Evolutionary conservation across 2,888 invertebrate species (phyloP).

Genomic region (Steromphala cineraria): DNA sequence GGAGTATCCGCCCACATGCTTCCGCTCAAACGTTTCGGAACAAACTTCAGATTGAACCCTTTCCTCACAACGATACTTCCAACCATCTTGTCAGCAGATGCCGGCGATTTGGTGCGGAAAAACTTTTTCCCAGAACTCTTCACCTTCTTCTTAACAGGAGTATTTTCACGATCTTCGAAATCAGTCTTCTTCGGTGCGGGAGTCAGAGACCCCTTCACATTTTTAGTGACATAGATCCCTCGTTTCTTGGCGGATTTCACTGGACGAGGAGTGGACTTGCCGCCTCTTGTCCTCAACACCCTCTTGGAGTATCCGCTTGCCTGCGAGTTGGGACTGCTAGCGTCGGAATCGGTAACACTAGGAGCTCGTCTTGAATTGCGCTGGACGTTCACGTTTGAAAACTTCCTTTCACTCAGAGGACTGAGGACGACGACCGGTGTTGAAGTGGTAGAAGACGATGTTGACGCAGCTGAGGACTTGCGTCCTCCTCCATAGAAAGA

Average conservation of each 20-base stretch:
- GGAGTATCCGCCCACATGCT: not conserved
- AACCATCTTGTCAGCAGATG: slow-evolving; percentile 43
- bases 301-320: not conserved
- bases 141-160: not conserved
- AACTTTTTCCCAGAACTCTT: slow-evolving; percentile 46
- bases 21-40: slow-evolving; percentile 35
- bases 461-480: slow-evolving; percentile 29
- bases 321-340: not conserved
- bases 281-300: not conserved
- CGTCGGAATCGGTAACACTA: not conserved
- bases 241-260: not conserved
- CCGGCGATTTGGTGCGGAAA: slow-evolving; percentile 57
- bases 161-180: not conserved
- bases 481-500: slow-evolving; percentile 59
- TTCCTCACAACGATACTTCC: slow-evolving; percentile 51
- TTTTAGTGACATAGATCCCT: not conserved
- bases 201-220: not conserved
- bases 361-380: not conserved
- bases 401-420: not conserved
- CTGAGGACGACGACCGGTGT: not conserved
- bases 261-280: not conserved
- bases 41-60: slow-evolving; percentile 62
- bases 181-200: not conserved
- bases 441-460: not conserved
- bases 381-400: not conserved